phyloP scores from a whole-genome alignment of 2,113 vertebrate species.

The Phalacrocorax brasilianus region DNA sequence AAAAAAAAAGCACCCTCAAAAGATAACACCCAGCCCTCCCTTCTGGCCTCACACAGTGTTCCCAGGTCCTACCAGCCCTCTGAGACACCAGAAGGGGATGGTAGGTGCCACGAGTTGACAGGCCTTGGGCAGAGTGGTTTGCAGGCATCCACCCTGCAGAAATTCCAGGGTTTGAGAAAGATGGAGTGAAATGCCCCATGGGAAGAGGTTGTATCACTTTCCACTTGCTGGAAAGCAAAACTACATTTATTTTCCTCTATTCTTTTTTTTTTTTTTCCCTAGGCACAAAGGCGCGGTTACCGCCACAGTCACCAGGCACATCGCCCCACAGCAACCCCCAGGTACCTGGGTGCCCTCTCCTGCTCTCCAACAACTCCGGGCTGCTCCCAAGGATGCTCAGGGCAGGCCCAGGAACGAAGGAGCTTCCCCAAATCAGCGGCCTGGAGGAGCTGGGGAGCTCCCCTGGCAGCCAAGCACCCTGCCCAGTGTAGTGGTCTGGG shows the following conservation, averaged over 20 bases:
- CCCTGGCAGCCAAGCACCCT: background rate
- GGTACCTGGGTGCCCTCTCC: background rate
- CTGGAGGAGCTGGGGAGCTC: background rate
- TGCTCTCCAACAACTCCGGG: fast-evolving
- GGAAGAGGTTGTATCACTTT: background rate
- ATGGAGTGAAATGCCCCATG: background rate
- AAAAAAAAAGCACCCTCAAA: background rate
- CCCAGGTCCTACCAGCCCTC: background rate
- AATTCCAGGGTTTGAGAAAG: background rate
- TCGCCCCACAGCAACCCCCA: background rate
- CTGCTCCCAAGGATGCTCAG: background rate
- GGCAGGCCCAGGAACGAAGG: background rate
- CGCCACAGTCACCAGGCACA: background rate
- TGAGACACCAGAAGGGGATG: background rate
- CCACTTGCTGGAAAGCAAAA: background rate
- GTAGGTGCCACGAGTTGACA: fast-evolving
- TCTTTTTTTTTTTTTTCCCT: background rate
- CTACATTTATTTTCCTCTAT: background rate
- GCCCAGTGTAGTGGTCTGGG: background rate
- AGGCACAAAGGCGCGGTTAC: background rate
- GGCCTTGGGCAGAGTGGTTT: background rate
- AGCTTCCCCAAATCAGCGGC: background rate
- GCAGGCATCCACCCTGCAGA: background rate
- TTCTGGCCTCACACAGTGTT: background rate
- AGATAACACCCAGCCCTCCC: background rate